phyloP scores from a whole-genome alignment of 2,113 vertebrate genomes.

The Clupea harengus region DNA sequence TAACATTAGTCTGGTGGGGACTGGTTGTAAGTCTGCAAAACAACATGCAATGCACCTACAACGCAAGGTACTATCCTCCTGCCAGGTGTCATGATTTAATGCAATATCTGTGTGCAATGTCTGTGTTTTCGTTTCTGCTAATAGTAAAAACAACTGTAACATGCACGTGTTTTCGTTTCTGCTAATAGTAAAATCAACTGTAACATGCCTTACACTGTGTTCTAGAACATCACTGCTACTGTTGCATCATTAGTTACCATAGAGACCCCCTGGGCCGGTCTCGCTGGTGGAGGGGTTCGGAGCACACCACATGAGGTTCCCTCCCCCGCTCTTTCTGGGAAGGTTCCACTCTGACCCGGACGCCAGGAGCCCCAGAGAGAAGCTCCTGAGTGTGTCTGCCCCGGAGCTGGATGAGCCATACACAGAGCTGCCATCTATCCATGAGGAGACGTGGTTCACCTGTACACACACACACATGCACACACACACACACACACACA shows the following conservation, averaged over 20 bases:
- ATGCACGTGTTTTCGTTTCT: not conserved
- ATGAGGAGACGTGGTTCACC: conserved; percentile 85
- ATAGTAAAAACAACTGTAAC: not conserved
- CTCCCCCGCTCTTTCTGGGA: conserved; percentile 60
- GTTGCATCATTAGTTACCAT: conserved; percentile 61
- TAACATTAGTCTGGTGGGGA: too few species aligned
- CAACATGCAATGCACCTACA: too few species aligned
- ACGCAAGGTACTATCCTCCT: too few species aligned
- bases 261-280: conserved; percentile 67
- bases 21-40: too few species aligned
- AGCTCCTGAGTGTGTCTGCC: conserved; percentile 85
- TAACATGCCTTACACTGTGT: too few species aligned
- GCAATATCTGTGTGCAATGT: too few species aligned
- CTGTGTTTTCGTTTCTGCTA: not conserved
- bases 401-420: conserved; percentile 89
- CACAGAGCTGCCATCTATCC: conserved; percentile 96
- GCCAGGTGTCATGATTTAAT: too few species aligned
- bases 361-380: conserved; percentile 76
- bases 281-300: conserved; percentile 78
- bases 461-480: conserved; percentile 46
- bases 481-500: not conserved
- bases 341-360: conserved; percentile 65
- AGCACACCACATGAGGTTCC: conserved; percentile 80
- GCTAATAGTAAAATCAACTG: not conserved
- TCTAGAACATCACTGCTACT: not conserved